Conservation (phyloP, 2,888 invertebrate species). For the Didymodactylos carnosus region DNA sequence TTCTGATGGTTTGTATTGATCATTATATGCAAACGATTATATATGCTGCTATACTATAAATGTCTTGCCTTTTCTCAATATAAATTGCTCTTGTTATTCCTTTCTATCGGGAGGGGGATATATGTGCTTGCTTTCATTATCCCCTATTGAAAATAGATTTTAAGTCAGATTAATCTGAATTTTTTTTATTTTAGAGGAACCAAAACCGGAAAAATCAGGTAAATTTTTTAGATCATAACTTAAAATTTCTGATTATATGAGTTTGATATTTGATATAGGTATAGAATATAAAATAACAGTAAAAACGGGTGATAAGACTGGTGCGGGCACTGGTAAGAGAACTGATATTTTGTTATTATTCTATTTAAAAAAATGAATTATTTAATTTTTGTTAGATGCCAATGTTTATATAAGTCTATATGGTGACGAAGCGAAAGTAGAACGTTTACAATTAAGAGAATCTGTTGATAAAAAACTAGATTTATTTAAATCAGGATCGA, state of each 20-base stretch:
- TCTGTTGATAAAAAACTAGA: neutral
- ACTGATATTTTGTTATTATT: no score
- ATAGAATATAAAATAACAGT: conserved; percentile 2
- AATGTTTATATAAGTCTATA: conserved; percentile 4
- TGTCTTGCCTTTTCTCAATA: no score
- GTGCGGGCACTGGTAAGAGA: conserved; percentile 10
- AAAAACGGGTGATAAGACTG: neutral
- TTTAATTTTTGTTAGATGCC: neutral
- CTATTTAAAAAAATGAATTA: neutral
- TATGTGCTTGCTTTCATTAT: neutral
- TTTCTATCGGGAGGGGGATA: neutral
- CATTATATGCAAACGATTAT: neutral
- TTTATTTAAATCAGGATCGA: conserved; percentile 2
- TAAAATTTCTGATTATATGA: neutral
- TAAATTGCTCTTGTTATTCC: neutral
- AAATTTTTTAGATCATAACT: neutral
- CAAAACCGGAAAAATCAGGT: neutral
- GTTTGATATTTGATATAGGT: neutral
- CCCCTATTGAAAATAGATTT: neutral
- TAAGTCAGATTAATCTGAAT: neutral
- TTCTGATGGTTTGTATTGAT: neutral
- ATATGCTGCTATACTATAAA: neutral
- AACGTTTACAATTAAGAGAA: neutral
- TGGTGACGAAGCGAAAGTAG: conserved; percentile 5
- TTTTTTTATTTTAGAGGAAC: neutral